A percentile compares a stretch with the other conserved stretches of the same genome.
These are phyloP conservation scores for Acronicta alni DNA, from an alignment of 2,888 invertebrate species.

Conservation along the genomic window DNA sequence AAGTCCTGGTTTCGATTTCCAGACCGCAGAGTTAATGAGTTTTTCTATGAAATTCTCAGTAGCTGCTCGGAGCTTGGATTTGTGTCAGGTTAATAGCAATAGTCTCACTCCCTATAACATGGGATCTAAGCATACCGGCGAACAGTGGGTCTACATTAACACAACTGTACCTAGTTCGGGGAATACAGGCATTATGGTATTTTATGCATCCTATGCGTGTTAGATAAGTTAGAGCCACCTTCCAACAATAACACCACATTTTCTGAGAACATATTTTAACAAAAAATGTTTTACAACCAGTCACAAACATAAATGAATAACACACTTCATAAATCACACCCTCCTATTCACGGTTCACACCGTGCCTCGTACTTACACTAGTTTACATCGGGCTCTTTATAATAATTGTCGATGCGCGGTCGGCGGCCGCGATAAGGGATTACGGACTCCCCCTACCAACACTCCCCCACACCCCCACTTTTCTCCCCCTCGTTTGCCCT, in stretches of 20 bases:
- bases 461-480: constrained; percentile 46
- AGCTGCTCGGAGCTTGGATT: no score
- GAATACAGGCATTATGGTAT: no score
- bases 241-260: constrained; percentile 5
- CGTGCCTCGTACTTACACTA: constrained; percentile 62
- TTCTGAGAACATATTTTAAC: not conserved
- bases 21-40: no score
- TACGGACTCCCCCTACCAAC: constrained; percentile 65
- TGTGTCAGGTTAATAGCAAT: no score
- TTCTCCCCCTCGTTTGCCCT: constrained; percentile 61
- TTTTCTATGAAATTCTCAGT: no score
- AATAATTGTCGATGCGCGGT: constrained; percentile 84
- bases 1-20: no score
- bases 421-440: constrained; percentile 83
- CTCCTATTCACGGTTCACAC: constrained; percentile 42
- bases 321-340: constrained; percentile 52
- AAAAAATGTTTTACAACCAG: constrained; percentile 24
- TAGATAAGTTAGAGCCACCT: not conserved
- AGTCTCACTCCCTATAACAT: no score
- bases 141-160: no score
- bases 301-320: constrained; percentile 41
- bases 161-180: no score
- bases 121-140: no score
- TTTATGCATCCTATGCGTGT: no score
- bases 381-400: constrained; percentile 76